Evolutionary conservation across 1,140 invertebrate genomes (phyloP).

Genomic region (Cotesia glomerata): DNA sequence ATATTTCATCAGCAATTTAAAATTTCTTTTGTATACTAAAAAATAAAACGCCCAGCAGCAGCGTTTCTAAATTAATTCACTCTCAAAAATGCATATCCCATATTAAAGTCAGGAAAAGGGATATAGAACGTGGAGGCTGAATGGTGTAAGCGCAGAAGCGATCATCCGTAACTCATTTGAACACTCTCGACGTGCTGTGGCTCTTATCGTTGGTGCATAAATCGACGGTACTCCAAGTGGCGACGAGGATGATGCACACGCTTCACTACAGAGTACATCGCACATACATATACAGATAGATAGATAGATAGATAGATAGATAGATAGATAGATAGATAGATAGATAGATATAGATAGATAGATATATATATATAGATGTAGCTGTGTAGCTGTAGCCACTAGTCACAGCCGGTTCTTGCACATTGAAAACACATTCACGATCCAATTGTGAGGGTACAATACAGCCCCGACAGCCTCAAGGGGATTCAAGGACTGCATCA

Average conservation of each 20-base stretch:
- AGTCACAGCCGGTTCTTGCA: neutral
- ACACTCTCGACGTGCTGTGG: neutral
- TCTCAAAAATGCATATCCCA: neutral
- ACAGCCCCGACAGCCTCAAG: neutral
- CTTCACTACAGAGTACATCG: no score
- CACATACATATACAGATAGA: no score
- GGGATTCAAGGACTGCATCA: neutral
- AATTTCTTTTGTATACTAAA: neutral
- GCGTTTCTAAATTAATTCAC: neutral
- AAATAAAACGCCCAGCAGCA: neutral
- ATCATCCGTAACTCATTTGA: neutral
- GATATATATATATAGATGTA: no score
- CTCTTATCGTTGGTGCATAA: no score
- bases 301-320: no score
- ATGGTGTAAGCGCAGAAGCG: neutral
- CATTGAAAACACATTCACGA: neutral
- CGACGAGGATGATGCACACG: no score
- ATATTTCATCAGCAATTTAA: neutral
- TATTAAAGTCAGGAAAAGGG: no score
- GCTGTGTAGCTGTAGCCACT: neutral
- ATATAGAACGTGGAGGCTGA: neutral
- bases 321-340: no score
- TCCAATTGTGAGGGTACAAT: neutral
- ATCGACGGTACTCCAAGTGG: no score
- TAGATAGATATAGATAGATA: no score